Evolutionary conservation across 2,888 invertebrate species (phyloP).

Genomic region (Chelonus formosanus): DNA sequence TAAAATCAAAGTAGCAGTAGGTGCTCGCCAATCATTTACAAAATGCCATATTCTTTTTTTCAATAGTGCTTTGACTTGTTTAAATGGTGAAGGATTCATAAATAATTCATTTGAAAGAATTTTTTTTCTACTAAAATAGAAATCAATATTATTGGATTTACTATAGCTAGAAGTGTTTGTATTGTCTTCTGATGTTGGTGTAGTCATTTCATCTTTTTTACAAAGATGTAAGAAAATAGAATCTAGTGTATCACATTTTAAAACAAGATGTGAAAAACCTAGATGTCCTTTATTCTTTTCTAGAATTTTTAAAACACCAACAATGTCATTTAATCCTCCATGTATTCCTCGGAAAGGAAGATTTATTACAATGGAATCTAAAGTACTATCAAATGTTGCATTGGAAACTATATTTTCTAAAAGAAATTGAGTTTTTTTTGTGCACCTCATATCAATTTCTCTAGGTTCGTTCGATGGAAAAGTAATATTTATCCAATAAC

Average conservation of each 20-base stretch:
- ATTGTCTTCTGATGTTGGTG: too few relatives aligned
- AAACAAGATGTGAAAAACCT: constrained; percentile 66
- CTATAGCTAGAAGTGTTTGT: too few relatives aligned
- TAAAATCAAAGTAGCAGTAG: constrained; percentile 70
- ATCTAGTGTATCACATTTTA: constrained; percentile 74
- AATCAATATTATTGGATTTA: too few relatives aligned
- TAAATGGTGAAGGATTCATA: constrained; percentile 48
- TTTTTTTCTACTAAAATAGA: too few relatives aligned
- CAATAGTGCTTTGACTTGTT: constrained; percentile 66
- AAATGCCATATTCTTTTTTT: constrained; percentile 71
- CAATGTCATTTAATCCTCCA: constrained; percentile 68
- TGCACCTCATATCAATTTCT: constrained; percentile 44
- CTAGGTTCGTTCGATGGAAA: constrained; percentile 56
- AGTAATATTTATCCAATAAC: constrained; percentile 68
- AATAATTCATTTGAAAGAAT: constrained; percentile 42
- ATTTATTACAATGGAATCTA: constrained; percentile 63
- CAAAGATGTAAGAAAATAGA: constrained; percentile 72
- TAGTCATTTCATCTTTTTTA: constrained; percentile 59
- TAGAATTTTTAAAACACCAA: constrained; percentile 65
- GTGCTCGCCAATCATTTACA: constrained; percentile 69
- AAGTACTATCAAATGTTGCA: constrained; percentile 64
- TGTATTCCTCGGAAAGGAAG: constrained; percentile 68
- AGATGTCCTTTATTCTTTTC: constrained; percentile 65
- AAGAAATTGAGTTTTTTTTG: constrained; percentile 63
- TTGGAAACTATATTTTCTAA: constrained; percentile 66